Base-by-base conservation (phyloP, 1,140 invertebrate species). In the Frieseomelitta varia region DNA sequence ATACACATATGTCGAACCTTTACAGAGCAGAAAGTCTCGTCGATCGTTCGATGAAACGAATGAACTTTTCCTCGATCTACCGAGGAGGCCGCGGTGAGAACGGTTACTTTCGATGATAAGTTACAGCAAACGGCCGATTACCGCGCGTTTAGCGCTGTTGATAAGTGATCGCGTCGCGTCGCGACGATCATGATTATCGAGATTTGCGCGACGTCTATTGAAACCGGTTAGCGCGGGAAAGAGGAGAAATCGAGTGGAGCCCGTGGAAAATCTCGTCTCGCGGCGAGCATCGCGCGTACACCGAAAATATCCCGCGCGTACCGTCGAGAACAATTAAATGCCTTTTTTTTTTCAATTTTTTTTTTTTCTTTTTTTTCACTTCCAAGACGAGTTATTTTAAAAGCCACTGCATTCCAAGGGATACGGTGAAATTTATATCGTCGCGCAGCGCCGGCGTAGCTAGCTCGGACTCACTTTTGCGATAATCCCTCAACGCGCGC, bases 401-500 rank as follows among this genome's bases (percentile, higher is more conserved):
- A 74, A 73, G 77, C 76, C 2, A 27, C 56, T 19, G 47, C 82
- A 72, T 72, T 61, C 77, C 69, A 30, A 30, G 17, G 53, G 15
- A 27, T 73, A 73, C 34, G 71, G 55, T 58, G 17, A 67, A 88
- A 80, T 88, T 84, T 80, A 80, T 71, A 78, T 55, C 55, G 39
- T 47, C 39, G 6, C 39, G 39, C 39, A 6, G 39, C 34, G 34
- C 34, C 34, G 19, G 84, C 53, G 47, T 67, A 47, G 51, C 27
- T 34, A 61, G 63, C 39, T 30, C 63, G 53, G 39, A 71, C 82
- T 69, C 55, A 67, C 61, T 71, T 61, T 80, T 47, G 75, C 80
- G 75, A 89, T 84, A 87, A 87, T 87, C 84, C 77, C 61, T 87
- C 81, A 87, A 72, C 82, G 76, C 82, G 76, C 56, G 27, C 47